Percentiles rank a stretch among this genome's conserved stretches.
Conservation (phyloP, 1,140 invertebrate genomes). For the Macrobrachium nipponense region DNA sequence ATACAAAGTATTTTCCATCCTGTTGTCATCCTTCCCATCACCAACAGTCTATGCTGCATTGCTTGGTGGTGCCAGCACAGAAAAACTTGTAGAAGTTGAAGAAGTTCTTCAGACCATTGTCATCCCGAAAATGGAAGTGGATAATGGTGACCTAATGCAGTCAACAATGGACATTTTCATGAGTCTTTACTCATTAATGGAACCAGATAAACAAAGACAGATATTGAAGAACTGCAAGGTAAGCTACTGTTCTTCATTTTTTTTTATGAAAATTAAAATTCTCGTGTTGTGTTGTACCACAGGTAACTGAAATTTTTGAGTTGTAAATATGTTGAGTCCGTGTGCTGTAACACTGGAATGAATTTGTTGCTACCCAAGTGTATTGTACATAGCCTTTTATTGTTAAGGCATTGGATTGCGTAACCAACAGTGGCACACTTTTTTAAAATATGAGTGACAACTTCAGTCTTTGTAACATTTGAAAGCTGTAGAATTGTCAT, state of each 20-base stretch:
- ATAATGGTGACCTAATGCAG: constrained; percentile 5
- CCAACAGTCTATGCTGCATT: constrained; percentile 17
- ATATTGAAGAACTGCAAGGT: constrained; percentile 24
- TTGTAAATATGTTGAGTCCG: too few relatives aligned
- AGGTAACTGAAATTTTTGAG: too few relatives aligned
- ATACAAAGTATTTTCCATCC: constrained; percentile 16
- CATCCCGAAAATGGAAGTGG: constrained; percentile 22
- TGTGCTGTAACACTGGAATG: too few relatives aligned
- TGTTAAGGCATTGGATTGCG: too few relatives aligned
- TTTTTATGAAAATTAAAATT: background rate
- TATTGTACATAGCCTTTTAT: too few relatives aligned
- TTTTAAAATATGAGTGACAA: too few relatives aligned
- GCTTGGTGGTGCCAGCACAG: background rate
- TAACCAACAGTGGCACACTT: too few relatives aligned
- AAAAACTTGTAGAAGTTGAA: background rate
- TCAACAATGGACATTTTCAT: constrained; percentile 25
- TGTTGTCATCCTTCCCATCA: constrained; percentile 33
- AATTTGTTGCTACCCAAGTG: too few relatives aligned
- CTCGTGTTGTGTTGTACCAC: too few relatives aligned
- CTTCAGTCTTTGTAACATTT: too few relatives aligned
- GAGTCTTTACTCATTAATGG: constrained; percentile 13
- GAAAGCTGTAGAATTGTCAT: too few relatives aligned
- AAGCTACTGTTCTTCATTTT: background rate
- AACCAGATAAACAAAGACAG: background rate
- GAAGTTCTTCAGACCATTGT: constrained; percentile 15